Conservation (phyloP, 2,888 invertebrate species). For the Ceriagrion tenellum region DNA sequence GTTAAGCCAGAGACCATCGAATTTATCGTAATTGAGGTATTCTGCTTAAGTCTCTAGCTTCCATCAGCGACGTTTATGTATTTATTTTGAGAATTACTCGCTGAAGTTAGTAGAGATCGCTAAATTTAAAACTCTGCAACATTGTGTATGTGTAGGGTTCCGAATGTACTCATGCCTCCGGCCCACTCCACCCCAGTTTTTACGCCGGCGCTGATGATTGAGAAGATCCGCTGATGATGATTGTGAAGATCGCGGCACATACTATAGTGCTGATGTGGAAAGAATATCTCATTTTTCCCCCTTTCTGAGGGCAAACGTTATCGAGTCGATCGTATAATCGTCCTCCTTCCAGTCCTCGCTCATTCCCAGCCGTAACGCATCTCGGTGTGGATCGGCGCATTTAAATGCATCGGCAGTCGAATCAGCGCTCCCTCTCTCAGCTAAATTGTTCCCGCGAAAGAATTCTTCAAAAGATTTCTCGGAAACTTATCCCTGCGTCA, state of each 20-base stretch:
- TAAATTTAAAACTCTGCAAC: too few species aligned
- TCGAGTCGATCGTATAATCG: neutral
- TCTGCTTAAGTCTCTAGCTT: too few species aligned
- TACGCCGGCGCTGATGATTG: too few species aligned
- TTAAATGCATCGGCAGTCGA: neutral
- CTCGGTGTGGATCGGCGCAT: neutral
- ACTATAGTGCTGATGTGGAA: neutral
- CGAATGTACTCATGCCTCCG: too few species aligned
- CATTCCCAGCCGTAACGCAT: neutral
- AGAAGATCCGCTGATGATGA: too few species aligned
- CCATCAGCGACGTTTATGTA: too few species aligned
- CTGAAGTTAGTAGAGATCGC: too few species aligned
- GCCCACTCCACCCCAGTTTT: too few species aligned
- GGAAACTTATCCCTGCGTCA: neutral
- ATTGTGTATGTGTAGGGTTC: too few species aligned
- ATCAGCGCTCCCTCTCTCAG: neutral
- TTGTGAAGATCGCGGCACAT: neutral
- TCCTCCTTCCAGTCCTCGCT: neutral
- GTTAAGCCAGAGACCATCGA: too few species aligned
- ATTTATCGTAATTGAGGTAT: too few species aligned
- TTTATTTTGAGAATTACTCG: too few species aligned
- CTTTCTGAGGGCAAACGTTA: neutral
- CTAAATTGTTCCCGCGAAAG: constrained; percentile 47
- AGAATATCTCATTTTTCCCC: neutral
- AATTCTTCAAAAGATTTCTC: constrained; percentile 35